These are phyloP conservation scores for Oxyruncus cristatus DNA, from an alignment of 2,113 vertebrate genomes.

Conservation along the genomic window DNA sequence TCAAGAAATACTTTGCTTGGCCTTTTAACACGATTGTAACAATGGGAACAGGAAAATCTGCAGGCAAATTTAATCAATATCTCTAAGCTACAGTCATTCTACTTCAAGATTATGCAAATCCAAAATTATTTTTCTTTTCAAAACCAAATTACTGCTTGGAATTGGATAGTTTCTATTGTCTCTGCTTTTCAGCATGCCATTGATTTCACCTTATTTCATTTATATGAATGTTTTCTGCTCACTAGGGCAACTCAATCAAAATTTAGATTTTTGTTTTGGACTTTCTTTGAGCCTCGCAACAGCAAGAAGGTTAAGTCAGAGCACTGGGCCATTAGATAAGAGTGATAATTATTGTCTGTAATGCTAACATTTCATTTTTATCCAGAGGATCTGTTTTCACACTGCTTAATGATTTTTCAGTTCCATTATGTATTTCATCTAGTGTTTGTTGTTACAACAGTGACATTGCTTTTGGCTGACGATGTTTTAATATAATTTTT, in stretches of 20 bases:
- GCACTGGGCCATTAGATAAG: not conserved
- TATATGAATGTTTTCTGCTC: not conserved
- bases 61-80: slow-evolving; percentile 6
- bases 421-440: slow-evolving; percentile 22
- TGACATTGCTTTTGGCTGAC: slow-evolving; percentile 1
- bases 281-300: not conserved
- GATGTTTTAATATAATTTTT: not conserved
- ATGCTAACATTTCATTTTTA: not conserved
- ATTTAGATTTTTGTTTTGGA: not conserved
- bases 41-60: not conserved
- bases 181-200: not conserved
- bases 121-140: slow-evolving; percentile 37
- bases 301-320: not conserved
- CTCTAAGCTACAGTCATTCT: not conserved
- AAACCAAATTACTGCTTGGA: slow-evolving; percentile 3
- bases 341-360: not conserved
- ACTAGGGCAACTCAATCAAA: slow-evolving; percentile 3
- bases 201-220: not conserved
- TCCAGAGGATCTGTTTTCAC: not conserved
- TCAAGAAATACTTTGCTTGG: not conserved
- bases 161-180: slow-evolving; percentile 31
- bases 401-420: slow-evolving; percentile 14
- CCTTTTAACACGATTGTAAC: not conserved
- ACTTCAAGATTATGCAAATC: slow-evolving; percentile 38
- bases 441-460: not conserved